Conservation (phyloP, 2,888 invertebrate species). For the Eupithecia subumbrata region DNA sequence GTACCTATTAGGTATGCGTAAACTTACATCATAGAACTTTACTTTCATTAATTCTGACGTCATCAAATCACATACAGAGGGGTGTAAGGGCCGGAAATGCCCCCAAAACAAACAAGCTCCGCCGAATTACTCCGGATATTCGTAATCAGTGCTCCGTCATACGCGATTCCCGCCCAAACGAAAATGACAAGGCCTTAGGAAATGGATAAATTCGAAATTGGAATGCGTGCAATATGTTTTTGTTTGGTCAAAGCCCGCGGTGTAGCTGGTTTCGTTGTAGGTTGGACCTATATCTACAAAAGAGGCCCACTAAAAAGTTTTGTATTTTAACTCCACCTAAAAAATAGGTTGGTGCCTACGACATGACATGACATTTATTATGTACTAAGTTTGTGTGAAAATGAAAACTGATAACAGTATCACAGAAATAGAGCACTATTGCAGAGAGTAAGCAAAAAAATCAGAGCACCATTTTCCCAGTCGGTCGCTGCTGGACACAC, state of each 20-base stretch:
- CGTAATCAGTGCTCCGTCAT: constrained; percentile 40
- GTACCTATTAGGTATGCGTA: neutral
- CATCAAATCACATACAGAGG: constrained; percentile 3
- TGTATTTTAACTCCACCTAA: neutral
- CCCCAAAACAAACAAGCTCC: constrained; percentile 35
- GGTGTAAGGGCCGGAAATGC: constrained; percentile 36
- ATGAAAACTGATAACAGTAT: constrained; percentile 11
- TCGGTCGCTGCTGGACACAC: neutral
- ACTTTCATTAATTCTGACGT: neutral
- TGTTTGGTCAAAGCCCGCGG: neutral
- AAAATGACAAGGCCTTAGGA: constrained; percentile 23
- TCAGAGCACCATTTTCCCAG: neutral
- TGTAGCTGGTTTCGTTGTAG: neutral
- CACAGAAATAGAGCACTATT: neutral
- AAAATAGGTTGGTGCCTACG: no score
- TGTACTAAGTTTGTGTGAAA: neutral
- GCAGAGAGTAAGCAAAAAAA: neutral
- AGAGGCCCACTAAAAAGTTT: neutral
- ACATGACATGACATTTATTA: no score
- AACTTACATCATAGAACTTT: neutral
- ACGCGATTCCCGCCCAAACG: constrained; percentile 25
- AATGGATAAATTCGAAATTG: constrained; percentile 28
- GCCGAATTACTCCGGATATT: constrained; percentile 42
- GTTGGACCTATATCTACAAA: neutral
- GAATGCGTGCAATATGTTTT: neutral